Evolutionary conservation across 1,140 invertebrate species (phyloP).

Genomic region (Asobara japonica): DNA sequence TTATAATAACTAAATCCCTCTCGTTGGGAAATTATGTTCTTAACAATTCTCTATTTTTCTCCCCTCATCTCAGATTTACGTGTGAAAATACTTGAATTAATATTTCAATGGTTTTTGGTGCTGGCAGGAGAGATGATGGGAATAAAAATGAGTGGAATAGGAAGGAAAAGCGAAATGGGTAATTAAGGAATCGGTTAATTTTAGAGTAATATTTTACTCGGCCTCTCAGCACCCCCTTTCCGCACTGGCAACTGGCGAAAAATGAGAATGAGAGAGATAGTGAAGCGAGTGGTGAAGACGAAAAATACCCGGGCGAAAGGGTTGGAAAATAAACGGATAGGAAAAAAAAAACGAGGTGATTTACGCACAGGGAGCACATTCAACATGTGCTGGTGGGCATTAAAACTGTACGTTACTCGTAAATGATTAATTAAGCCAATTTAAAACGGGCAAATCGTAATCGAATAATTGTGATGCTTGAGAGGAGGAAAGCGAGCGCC

Average conservation of each 20-base stretch:
- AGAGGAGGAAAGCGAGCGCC: background rate
- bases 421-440: constrained; percentile 8
- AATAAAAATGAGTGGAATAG: constrained; percentile 20
- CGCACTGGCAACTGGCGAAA: constrained; percentile 5
- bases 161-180: constrained; percentile 52
- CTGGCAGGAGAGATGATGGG: background rate
- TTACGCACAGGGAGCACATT: constrained; percentile 41
- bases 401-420: background rate
- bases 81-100: constrained; percentile 15
- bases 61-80: background rate
- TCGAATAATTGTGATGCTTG: background rate
- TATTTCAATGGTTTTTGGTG: background rate
- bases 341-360: constrained; percentile 39
- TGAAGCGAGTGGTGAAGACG: background rate
- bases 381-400: constrained; percentile 9
- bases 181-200: constrained; percentile 63
- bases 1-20: constrained; percentile 40
- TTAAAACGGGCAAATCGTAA: background rate
- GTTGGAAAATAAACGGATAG: constrained; percentile 50
- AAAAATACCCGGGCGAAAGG: background rate
- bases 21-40: background rate
- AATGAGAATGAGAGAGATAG: background rate
- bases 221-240: constrained; percentile 31
- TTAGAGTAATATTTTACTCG: constrained; percentile 57
- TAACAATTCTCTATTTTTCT: background rate